Conservation (phyloP, 2,113 vertebrate genomes). For the Perccottus glenii region DNA sequence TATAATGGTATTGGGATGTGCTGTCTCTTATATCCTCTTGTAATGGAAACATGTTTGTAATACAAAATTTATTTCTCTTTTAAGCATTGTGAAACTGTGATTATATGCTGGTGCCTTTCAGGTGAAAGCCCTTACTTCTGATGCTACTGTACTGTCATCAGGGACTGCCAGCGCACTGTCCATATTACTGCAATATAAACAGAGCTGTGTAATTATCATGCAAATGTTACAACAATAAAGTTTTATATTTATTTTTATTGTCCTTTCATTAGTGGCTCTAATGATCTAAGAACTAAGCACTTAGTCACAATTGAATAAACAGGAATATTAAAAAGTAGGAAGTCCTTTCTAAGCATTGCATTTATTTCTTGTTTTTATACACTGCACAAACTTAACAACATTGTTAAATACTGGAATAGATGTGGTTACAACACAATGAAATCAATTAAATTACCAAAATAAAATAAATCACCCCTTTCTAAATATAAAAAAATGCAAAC, state of each 20-base stretch:
- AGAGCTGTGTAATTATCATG: slow-evolving; percentile 55
- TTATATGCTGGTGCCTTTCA: slow-evolving; percentile 71
- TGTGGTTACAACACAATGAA: slow-evolving; percentile 67
- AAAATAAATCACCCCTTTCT: slow-evolving; percentile 37
- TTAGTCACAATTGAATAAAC: not conserved
- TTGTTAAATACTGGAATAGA: slow-evolving; percentile 78
- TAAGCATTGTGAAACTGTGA: slow-evolving; percentile 59
- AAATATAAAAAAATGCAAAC: slow-evolving; percentile 53
- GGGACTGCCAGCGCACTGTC: slow-evolving; percentile 45
- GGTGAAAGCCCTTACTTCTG: slow-evolving; percentile 51
- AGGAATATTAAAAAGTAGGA: not conserved
- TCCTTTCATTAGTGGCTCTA: not conserved
- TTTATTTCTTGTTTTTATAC: slow-evolving; percentile 78
- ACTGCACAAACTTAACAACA: slow-evolving; percentile 74
- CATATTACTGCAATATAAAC: slow-evolving; percentile 46
- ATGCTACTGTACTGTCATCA: slow-evolving; percentile 68
- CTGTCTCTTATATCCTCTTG: slow-evolving; percentile 28
- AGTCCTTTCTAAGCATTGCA: slow-evolving; percentile 57
- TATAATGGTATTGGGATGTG: slow-evolving; percentile 33
- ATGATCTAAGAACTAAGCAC: too few species aligned
- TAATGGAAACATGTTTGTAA: slow-evolving; percentile 40
- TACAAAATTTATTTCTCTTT: slow-evolving; percentile 32
- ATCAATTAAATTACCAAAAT: slow-evolving; percentile 38
- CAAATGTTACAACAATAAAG: slow-evolving; percentile 68
- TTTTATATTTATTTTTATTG: slow-evolving; percentile 18